Evolutionary conservation across 2,888 invertebrate species (phyloP).

Genomic region (Athripsodes cinereus): DNA sequence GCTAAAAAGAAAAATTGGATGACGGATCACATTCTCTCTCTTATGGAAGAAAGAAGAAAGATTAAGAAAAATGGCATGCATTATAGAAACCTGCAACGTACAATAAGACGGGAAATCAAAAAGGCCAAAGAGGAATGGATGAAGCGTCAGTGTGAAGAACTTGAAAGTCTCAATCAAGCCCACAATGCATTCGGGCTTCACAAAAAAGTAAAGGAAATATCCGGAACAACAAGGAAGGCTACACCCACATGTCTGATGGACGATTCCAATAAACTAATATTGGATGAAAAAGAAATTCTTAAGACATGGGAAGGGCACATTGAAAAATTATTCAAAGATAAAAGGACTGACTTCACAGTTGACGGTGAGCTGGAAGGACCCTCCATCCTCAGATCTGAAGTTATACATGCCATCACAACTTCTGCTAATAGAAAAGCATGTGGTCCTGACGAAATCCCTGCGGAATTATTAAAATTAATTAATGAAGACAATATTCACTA

Average conservation of each 20-base stretch:
- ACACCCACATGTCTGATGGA: not conserved
- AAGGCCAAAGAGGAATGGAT: slow-evolving; percentile 4
- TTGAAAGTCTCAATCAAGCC: not conserved
- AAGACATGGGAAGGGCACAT: slow-evolving; percentile 6
- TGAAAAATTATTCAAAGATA: not conserved
- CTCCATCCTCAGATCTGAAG: not conserved
- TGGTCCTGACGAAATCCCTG: not conserved
- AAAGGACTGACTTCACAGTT: not conserved
- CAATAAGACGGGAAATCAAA: not conserved
- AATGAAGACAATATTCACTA: no score
- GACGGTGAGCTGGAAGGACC: not conserved
- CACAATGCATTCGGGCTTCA: not conserved
- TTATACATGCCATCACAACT: not conserved
- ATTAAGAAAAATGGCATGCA: not conserved
- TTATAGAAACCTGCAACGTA: not conserved
- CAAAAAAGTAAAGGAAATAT: not conserved
- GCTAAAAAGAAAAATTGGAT: not conserved
- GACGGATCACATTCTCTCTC: not conserved
- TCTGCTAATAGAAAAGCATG: not conserved
- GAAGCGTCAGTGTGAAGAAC: not conserved
- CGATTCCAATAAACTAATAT: not conserved
- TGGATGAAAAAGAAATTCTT: not conserved
- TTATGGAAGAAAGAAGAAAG: slow-evolving; percentile 3
- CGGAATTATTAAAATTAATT: not conserved
- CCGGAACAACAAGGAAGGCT: not conserved